Conservation (phyloP, 2,797 vertebrate species). For the Lophotriccus pileatus region DNA sequence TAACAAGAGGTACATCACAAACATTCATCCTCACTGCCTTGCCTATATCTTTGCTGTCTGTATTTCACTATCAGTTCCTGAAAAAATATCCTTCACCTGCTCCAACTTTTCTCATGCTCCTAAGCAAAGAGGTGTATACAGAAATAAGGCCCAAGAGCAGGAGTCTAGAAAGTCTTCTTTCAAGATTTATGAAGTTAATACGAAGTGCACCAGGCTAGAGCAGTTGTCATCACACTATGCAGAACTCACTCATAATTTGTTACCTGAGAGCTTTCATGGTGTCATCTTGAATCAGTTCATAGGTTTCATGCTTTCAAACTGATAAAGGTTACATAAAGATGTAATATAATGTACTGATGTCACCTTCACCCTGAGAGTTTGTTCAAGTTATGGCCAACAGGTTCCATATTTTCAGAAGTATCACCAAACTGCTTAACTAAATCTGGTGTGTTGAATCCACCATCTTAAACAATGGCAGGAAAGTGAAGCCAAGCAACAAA, state of each 20-base stretch:
- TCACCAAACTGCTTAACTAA: neutral
- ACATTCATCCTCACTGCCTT: neutral
- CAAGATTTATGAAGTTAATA: neutral
- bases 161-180: neutral
- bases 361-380: neutral
- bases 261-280: neutral
- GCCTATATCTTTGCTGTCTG: neutral
- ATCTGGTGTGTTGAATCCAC: neutral
- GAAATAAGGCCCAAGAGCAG: neutral
- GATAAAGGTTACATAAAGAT: neutral
- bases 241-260: neutral
- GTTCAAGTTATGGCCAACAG: neutral
- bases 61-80: neutral
- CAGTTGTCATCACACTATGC: neutral
- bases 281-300: neutral
- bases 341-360: neutral
- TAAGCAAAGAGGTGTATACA: neutral
- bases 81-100: neutral
- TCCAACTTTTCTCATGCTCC: neutral
- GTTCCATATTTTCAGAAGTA: neutral
- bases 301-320: neutral
- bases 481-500: neutral
- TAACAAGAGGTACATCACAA: neutral
- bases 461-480: neutral
- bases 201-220: neutral